Base-by-base conservation (phyloP, 2,888 invertebrate genomes). In the Thymelicus sylvestris region DNA sequence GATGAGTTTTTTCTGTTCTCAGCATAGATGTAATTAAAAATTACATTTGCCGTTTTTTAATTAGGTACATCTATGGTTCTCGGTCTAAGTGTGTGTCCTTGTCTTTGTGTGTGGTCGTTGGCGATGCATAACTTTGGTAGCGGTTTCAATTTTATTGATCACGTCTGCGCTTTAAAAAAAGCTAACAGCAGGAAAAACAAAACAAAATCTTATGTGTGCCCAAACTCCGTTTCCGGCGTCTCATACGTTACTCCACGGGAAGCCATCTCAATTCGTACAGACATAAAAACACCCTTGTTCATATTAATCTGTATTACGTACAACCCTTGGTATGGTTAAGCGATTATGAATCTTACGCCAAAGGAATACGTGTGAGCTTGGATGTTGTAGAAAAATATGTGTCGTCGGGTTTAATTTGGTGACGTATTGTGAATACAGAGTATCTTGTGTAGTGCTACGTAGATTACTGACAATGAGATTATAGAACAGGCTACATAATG, bases 221-320 rank as follows among this genome's bases (percentile, higher is more conserved):
- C 24, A 55, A 55, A 12, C 55, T 55, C 8, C 8, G 55, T 55
- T 7, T 24, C 50, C 50, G 50, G 7, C 19, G 55, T 31, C 31
- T 57, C 57, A 41, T 66, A 57, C 57, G 66, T 66, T 47, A 66
- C 66, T 31, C 66, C 8, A 19, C 66, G 57, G 66, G 66, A 41
- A 8, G 57, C 57, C 57, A 57, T 66, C 39, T 47, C 57, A 31
- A 57, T 57, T 44, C 66, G 65, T 41, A 19, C 24, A 55, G 41
- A 57, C 44, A 52, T 66, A 57, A 66, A 66, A 57, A 66, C 57
- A 57, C 66, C 66, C 66, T 66, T 66, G 57, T 47, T 57, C 65
- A 66, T 66, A 66, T 66, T 66, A 66, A 57, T 66, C 65, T 66
- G 55, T n/a, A 55, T 66, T 66, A 66, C 65, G 64, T 38, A 62